Base-by-base conservation (phyloP, 2,888 invertebrate genomes). In the Teleogryllus oceanicus region DNA sequence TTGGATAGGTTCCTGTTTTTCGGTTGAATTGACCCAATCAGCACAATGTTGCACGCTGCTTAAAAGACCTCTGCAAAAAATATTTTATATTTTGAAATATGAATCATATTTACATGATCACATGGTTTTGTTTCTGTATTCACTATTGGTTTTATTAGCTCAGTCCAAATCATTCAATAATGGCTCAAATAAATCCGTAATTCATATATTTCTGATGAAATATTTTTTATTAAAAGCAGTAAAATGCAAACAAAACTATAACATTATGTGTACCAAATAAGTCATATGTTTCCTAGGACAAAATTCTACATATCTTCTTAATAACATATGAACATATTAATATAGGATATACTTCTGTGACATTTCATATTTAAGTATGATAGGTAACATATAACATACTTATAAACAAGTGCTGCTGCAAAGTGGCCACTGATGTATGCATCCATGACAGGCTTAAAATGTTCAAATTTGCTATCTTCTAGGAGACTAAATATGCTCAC, bases 401-500 rank as follows among this genome's bases (percentile, higher is more conserved):
- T 96, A 88, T 97, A 97, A 21, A 97, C 97, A 18, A 98, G 89
- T 0, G 97, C 96, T 1, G 97, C 97, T 0, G 97, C 96, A 88
- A 98, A 98, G 87, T 97, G 97, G 83, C 95, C 94, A 84, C 94
- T 94, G 79, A 98, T 96, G 85, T 98, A 98, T 1, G 95, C 95
- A 85, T 98, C 96, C 87, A 98, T 92, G 0, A 98, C 96, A 0
- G 97, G 96, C 83, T 95, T 93, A 87, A 98, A 98, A 85, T 97
- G 96, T 86, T 97, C 96, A 87, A 97, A 98, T 84, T 97, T 94
- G 80, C 92, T 93, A 85, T 97, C 96, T 84, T 97, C 95, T 81
- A 98, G 88, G 24, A 97, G 88, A 85, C 94, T 95, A 87, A 98
- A 95, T 84, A 98, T 97, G 81, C 96, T 95, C 20, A 97, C 88